Evolutionary conservation across 2,888 invertebrate genomes (phyloP), one percentile per base, ranked within the genome.

Genomic region (Girardia tigrina): DNA sequence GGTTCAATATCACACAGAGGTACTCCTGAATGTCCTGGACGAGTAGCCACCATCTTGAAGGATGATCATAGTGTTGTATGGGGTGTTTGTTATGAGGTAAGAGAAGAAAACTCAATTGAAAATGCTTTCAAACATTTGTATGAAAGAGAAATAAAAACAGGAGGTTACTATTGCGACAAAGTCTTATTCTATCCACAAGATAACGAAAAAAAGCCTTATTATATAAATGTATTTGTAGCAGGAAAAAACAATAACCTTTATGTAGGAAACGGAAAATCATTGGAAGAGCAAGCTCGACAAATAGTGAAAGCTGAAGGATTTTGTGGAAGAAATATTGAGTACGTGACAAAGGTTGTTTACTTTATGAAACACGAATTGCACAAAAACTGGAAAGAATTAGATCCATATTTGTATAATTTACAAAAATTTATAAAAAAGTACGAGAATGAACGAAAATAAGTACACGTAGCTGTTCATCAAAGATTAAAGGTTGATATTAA

Each of bases 1-100:
- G 85, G 84, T 74, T 85, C 85, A 79, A 82, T 82, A 42, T 81
- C 80, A 26, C 85, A 85, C 76, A 80, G 85, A 70, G 85, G 85
- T 27, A 80, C 81, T n/a, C n/a, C n/a, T n/a, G n/a, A n/a, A n/a
- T n/a, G n/a, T n/a, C 56, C 56, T 12, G 56, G 56, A 2, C 56
- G 56, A 56, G 56, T 56, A 8, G 56, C 56, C 23, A 56, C 56
- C n/a, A 56, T 56, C n/a, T 20, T 56, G 4, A 56, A 56, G 23
- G 56, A 56, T 56, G n/a, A 56, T 8, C 6, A 4, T 12, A 56
- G 56, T 16, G 23, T 4, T 23, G 56, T 56, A 6, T 56, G 56
- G 56, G 56, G 56, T 8, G 56, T 56, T n/a, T 12, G 8, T 8
- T 56, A 56, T 23, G n/a, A n/a, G 23, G 23, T 56, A 20, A 4